A percentile compares a stretch with the other conserved stretches of the same genome.
phyloP scores from a whole-genome alignment of 2,888 invertebrate species.

The Nymphalis polychloros region DNA sequence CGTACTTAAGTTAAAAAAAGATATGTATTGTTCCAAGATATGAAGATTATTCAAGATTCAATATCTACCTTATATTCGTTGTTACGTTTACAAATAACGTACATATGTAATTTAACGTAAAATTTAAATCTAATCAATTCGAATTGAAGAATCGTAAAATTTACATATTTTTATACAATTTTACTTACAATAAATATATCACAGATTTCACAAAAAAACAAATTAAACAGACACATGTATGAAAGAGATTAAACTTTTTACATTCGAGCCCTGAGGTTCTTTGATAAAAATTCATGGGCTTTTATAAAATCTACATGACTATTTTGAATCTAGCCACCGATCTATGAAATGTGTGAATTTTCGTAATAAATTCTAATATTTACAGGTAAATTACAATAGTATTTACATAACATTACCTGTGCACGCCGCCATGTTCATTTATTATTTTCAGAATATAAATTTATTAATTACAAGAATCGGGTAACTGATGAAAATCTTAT shows the following conservation, averaged over 20 bases:
- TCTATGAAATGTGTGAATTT: conserved; percentile 49
- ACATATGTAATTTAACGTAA: conserved; percentile 22
- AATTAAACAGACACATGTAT: conserved; percentile 55
- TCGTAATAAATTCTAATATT: conserved; percentile 50
- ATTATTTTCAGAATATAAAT: conserved; percentile 17
- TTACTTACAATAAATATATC: conserved; percentile 81
- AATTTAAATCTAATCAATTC: conserved; percentile 31
- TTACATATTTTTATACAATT: conserved; percentile 67
- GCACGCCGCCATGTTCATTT: conserved; percentile 20
- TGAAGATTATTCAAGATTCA: conserved; percentile 59
- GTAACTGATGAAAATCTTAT: too few species aligned
- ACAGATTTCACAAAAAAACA: conserved; percentile 76
- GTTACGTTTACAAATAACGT: conserved; percentile 36
- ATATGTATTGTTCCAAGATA: conserved; percentile 78
- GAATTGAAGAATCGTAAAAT: conserved; percentile 51
- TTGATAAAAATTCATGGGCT: conserved; percentile 29
- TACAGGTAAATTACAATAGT: conserved; percentile 62
- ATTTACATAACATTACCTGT: conserved; percentile 35
- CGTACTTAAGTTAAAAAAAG: conserved; percentile 54
- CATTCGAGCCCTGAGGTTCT: conserved; percentile 46
- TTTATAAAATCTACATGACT: conserved; percentile 62
- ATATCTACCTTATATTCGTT: conserved; percentile 47
- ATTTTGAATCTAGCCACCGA: conserved; percentile 62
- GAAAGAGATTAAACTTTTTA: conserved; percentile 41
- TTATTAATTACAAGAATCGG: too few species aligned